Evolutionary conservation across 2,888 invertebrate species (phyloP).

Genomic region (Eupithecia inturbata): DNA sequence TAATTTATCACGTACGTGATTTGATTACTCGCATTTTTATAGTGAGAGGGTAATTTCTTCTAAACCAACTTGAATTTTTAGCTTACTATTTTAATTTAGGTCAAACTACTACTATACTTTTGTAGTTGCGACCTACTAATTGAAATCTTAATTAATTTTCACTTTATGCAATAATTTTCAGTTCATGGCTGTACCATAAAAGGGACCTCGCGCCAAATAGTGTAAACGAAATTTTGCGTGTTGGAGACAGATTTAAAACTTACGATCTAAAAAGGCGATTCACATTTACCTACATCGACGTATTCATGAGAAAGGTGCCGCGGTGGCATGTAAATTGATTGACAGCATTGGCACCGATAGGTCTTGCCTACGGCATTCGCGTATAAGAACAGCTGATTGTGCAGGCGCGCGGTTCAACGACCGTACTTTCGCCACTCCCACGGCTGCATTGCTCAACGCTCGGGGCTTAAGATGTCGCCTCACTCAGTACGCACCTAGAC

Average conservation of each 20-base stretch:
- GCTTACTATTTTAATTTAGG: background rate
- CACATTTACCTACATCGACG: conserved; percentile 30
- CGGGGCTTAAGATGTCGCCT: conserved; percentile 62
- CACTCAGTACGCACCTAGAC: conserved; percentile 31
- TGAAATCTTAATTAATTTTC: conserved; percentile 21
- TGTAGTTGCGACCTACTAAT: conserved; percentile 1
- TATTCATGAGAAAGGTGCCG: conserved; percentile 35
- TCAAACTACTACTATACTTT: background rate
- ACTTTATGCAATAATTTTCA: conserved; percentile 1
- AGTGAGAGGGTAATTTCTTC: background rate
- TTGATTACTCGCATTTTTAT: background rate
- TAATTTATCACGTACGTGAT: conserved; percentile 29
- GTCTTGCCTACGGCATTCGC: conserved; percentile 55
- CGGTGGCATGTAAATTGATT: conserved; percentile 48
- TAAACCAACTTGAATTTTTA: background rate
- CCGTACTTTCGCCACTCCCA: conserved; percentile 82
- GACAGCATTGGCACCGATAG: conserved; percentile 52
- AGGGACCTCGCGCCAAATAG: conserved; percentile 43
- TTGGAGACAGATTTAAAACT: conserved; percentile 39
- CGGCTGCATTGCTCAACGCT: conserved; percentile 73
- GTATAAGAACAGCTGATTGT: conserved; percentile 80
- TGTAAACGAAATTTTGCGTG: conserved; percentile 40
- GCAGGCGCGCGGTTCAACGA: conserved; percentile 72
- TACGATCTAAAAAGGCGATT: conserved; percentile 35
- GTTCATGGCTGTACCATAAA: conserved; percentile 15